Evolutionary conservation across 2,797 vertebrate genomes (phyloP), one percentile per base, ranked within the genome.

Genomic region (Falco columbarius): DNA sequence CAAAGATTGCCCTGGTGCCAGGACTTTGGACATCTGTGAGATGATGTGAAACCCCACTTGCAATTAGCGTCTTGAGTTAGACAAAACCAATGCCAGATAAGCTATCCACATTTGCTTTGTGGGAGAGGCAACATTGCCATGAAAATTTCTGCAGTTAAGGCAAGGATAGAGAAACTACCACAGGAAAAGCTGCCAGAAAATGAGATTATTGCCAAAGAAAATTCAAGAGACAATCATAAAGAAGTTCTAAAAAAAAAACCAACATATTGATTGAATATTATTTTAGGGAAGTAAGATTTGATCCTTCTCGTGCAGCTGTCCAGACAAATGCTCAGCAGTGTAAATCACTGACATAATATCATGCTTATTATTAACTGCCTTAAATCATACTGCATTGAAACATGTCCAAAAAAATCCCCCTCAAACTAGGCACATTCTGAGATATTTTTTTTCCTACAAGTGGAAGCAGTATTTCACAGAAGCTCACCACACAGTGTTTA

Each of bases 401-500:
- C 9, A 67, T 0, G 7, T 10, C 38, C 17, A 58, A 20, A 82
- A 89, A 9, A 52, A 47, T 8, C 21, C 59, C 32, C 72, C 70
- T 81, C 76, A 79, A 87, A 86, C 54, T 9, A 76, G n/a, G n/a
- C 76, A 83, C 2, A 55, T 81, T 83, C 10, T 49, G 14, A 80
- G 32, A 36, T 38, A 55, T 73, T 55, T 73, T 68, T 52, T 87
- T 27, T 47, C 65, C 40, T 40, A 40, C 4, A 12, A 73, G 70
- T 62, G 32, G 49, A 85, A 96, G 66, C 65, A 93, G 42, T 38
- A 75, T 73, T 87, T 86, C 72, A 88, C 88, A 95, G 81, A 91
- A 77, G 75, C 86, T 90, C n/a, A 83, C 67, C 71, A 85, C 91
- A 73, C 55, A 55, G 26, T 94, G 62, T 97, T 96, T 97, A 97